Evolutionary conservation across 2,797 vertebrate genomes (phyloP).

Genomic region (Capromys pilorides): DNA sequence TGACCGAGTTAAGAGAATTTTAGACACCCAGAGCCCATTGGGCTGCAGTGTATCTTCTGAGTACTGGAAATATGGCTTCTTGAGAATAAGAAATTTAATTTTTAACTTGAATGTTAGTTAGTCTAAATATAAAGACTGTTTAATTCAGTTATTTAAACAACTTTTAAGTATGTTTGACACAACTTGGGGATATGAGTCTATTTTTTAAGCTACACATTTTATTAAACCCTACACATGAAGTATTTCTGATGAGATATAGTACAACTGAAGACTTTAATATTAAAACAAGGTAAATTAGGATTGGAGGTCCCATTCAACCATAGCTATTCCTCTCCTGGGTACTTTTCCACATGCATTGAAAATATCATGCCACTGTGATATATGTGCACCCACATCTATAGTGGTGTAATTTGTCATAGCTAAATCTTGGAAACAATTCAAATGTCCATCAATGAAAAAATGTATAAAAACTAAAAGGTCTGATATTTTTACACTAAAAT

Average conservation of each 20-base stretch:
- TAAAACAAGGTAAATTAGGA: not conserved
- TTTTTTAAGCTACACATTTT: not conserved
- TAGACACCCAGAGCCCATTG: not conserved
- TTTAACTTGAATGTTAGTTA: not conserved
- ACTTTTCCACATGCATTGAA: too few relatives aligned
- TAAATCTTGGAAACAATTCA: too few relatives aligned
- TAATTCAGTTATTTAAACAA: not conserved
- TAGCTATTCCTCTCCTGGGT: too few relatives aligned
- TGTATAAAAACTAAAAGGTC: too few relatives aligned
- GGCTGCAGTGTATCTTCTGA: not conserved
- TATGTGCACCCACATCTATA: too few relatives aligned
- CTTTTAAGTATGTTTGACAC: not conserved
- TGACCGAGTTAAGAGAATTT: not conserved
- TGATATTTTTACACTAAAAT: not conserved
- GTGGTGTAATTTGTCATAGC: too few relatives aligned
- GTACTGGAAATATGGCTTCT: not conserved
- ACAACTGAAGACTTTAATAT: not conserved
- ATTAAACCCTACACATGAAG: not conserved
- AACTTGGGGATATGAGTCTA: not conserved
- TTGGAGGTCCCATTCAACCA: too few relatives aligned
- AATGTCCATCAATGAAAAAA: too few relatives aligned
- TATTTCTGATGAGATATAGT: constrained; percentile 20
- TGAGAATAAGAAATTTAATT: not conserved
- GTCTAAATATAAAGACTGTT: not conserved
- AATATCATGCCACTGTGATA: too few relatives aligned